Conservation (phyloP, 2,888 invertebrate species). For the Eupelmus urozonus region DNA sequence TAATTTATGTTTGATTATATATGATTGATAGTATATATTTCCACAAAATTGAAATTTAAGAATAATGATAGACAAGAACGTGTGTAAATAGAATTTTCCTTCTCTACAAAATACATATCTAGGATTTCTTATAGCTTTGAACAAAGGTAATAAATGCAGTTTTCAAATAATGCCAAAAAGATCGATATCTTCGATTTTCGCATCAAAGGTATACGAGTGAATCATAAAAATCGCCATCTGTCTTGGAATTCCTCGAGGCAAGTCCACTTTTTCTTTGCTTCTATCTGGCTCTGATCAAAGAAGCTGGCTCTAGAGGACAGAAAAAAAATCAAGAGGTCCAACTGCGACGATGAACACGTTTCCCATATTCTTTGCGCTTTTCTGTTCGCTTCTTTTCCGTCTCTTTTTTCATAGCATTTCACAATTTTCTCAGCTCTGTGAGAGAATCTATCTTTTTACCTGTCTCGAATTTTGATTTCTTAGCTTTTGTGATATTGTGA, state of each 20-base stretch:
- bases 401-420: not conserved
- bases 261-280: not conserved
- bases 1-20: too few species aligned
- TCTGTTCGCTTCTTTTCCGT: not conserved
- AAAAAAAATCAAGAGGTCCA: not conserved
- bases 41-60: too few species aligned
- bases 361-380: not conserved
- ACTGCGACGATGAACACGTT: slow-evolving; percentile 4
- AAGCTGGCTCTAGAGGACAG: not conserved
- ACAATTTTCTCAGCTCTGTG: too few species aligned
- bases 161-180: slow-evolving; percentile 16
- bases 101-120: too few species aligned
- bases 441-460: too few species aligned
- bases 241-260: not conserved
- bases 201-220: not conserved
- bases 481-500: too few species aligned
- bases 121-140: too few species aligned
- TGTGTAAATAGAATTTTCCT: too few species aligned
- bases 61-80: too few species aligned
- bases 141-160: slow-evolving; percentile 22
- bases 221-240: slow-evolving; percentile 44
- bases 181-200: not conserved
- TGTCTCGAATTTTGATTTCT: too few species aligned
- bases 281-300: slow-evolving; percentile 5
- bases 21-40: too few species aligned